These are phyloP conservation scores for Tenebrio molitor DNA, from an alignment of 1,140 invertebrate species.

Conservation along the genomic window DNA sequence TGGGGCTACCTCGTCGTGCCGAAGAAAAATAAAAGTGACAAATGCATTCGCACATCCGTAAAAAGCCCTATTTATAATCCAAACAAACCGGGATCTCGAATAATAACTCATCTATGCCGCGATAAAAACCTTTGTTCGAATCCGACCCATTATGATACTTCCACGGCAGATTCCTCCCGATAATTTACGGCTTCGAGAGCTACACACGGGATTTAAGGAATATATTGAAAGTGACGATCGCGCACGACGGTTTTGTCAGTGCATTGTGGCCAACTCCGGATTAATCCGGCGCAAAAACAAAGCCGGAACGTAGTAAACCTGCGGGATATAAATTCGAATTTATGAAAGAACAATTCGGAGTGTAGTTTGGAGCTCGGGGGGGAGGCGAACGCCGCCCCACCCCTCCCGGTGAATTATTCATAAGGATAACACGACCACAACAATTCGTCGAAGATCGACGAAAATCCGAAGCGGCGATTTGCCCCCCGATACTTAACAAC, in stretches of 20 bases:
- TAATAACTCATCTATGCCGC: slow-evolving; percentile 56
- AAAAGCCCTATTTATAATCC: slow-evolving; percentile 57
- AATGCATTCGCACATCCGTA: slow-evolving; percentile 56
- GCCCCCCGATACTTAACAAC: not conserved
- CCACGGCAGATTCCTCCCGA: slow-evolving; percentile 44
- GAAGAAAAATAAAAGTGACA: slow-evolving; percentile 57
- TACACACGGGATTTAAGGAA: slow-evolving; percentile 42
- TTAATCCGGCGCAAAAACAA: slow-evolving; percentile 44
- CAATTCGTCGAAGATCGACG: slow-evolving; percentile 3
- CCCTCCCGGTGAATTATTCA: slow-evolving; percentile 13
- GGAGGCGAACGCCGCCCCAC: slow-evolving; percentile 15
- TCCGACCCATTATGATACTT: slow-evolving; percentile 48
- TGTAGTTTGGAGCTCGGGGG: slow-evolving; percentile 36
- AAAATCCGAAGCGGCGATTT: slow-evolving; percentile 12
- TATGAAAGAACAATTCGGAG: slow-evolving; percentile 41
- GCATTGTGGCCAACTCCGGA: slow-evolving; percentile 35
- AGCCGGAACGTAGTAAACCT: slow-evolving; percentile 3
- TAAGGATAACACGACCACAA: slow-evolving; percentile 27
- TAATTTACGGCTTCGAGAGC: slow-evolving; percentile 38
- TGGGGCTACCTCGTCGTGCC: slow-evolving; percentile 1
- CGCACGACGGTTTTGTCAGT: slow-evolving; percentile 31
- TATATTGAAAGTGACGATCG: slow-evolving; percentile 31
- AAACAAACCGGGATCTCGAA: slow-evolving; percentile 54
- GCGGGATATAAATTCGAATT: slow-evolving; percentile 47
- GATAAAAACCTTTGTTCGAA: slow-evolving; percentile 52